phyloP scores from a whole-genome alignment of 1,140 invertebrate genomes.

The Lepidurus packardi region DNA sequence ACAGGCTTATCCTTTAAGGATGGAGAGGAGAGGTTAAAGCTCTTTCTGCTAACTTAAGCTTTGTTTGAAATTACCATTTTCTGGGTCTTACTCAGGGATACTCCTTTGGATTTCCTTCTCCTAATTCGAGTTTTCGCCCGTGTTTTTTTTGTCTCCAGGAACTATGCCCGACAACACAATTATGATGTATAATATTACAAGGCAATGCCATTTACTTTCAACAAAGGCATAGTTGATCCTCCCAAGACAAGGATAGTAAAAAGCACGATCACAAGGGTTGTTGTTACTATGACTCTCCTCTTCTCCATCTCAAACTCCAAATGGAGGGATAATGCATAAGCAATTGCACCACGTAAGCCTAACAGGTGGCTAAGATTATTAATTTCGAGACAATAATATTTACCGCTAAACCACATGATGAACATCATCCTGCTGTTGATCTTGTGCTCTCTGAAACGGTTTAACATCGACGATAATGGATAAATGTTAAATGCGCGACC shows the following conservation, averaged over 20 bases:
- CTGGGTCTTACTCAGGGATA: conserved; percentile 91
- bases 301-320: conserved; percentile 90
- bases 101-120: conserved; percentile 67
- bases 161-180: conserved; percentile 44
- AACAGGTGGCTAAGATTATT: conserved; percentile 37
- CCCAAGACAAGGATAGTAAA: conserved; percentile 92
- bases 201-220: conserved; percentile 54
- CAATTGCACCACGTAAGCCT: conserved; percentile 92
- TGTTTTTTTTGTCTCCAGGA: conserved; percentile 56
- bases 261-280: conserved; percentile 92
- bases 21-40: conserved; percentile 35
- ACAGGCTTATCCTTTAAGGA: conserved; percentile 75
- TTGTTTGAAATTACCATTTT: conserved; percentile 66
- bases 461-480: conserved; percentile 85
- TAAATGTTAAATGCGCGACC: conserved; percentile 96
- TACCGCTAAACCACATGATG: conserved; percentile 98
- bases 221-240: conserved; percentile 91
- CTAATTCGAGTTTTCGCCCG: conserved; percentile 53
- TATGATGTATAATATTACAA: conserved; percentile 1
- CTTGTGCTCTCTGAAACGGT: conserved; percentile 94
- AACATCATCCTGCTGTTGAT: conserved; percentile 98
- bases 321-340: conserved; percentile 94
- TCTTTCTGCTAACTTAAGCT: background rate
- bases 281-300: conserved; percentile 91
- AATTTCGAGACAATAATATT: conserved; percentile 34